These are phyloP conservation scores for Zalophus californianus DNA, from an alignment of 2,797 vertebrate genomes.

Conservation along the genomic window DNA sequence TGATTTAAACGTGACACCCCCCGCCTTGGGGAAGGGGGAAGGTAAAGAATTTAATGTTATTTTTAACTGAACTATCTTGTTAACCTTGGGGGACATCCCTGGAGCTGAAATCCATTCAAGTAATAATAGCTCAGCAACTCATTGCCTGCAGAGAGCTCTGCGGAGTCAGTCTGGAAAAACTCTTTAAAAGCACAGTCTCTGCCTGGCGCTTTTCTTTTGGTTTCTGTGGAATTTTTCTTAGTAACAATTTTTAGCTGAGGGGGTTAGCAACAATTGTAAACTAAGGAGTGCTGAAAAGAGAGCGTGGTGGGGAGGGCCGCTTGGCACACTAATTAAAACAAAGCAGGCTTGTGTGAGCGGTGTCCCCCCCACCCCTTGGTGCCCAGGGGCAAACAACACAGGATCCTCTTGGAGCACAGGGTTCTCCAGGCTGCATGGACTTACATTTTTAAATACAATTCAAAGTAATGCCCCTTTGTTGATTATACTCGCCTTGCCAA, in stretches of 20 bases:
- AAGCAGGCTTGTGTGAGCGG: constrained; percentile 67
- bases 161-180: constrained; percentile 75
- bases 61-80: constrained; percentile 81
- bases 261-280: constrained; percentile 72
- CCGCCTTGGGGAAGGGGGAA: not conserved
- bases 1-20: constrained; percentile 30
- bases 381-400: constrained; percentile 22
- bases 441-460: constrained; percentile 81
- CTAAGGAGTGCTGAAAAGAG: constrained; percentile 29
- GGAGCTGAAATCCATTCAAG: constrained; percentile 76
- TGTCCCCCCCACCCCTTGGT: not conserved
- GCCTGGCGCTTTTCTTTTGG: constrained; percentile 71
- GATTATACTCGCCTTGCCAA: constrained; percentile 75
- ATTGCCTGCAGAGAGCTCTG: constrained; percentile 39
- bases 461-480: constrained; percentile 80
- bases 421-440: constrained; percentile 63
- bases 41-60: constrained; percentile 73
- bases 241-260: constrained; percentile 71
- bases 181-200: constrained; percentile 63
- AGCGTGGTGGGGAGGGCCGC: not conserved
- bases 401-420: not conserved
- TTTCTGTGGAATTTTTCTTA: constrained; percentile 75
- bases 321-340: constrained; percentile 73
- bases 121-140: constrained; percentile 73
- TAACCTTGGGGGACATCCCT: constrained; percentile 75